Evolutionary conservation across 2,113 vertebrate genomes (phyloP).

Genomic region (Melanerpes formicivorus): DNA sequence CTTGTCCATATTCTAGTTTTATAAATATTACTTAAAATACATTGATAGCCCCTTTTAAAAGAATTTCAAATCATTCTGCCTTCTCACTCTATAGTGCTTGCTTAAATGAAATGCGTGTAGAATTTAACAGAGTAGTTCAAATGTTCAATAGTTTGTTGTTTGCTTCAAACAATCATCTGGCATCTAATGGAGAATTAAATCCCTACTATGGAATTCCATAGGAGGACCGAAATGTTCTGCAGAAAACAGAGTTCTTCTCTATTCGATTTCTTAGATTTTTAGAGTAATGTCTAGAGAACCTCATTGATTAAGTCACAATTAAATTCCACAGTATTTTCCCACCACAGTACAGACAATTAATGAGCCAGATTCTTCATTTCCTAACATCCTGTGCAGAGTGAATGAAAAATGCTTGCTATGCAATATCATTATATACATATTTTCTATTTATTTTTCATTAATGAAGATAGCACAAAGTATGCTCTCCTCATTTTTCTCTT

Average conservation of each 20-base stretch:
- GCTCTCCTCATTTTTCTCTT: background rate
- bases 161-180: background rate
- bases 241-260: background rate
- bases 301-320: conserved; percentile 8
- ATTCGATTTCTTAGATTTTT: background rate
- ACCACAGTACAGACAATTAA: conserved; percentile 7
- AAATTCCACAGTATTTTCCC: conserved; percentile 17
- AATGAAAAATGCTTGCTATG: background rate
- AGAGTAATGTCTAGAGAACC: background rate
- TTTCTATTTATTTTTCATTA: background rate
- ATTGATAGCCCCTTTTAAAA: background rate
- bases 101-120: background rate
- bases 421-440: background rate
- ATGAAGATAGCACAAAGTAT: background rate
- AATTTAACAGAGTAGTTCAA: background rate
- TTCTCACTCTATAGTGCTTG: background rate
- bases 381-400: background rate
- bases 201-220: background rate
- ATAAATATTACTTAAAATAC: background rate
- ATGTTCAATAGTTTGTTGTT: background rate
- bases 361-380: background rate
- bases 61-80: background rate
- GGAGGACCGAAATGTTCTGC: background rate
- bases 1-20: background rate
- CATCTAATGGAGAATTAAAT: background rate